A percentile compares a stretch with the other conserved stretches of the same genome.
These are phyloP conservation scores for Bellardia pandia DNA, from an alignment of 2,888 invertebrate genomes.

Conservation along the genomic window DNA sequence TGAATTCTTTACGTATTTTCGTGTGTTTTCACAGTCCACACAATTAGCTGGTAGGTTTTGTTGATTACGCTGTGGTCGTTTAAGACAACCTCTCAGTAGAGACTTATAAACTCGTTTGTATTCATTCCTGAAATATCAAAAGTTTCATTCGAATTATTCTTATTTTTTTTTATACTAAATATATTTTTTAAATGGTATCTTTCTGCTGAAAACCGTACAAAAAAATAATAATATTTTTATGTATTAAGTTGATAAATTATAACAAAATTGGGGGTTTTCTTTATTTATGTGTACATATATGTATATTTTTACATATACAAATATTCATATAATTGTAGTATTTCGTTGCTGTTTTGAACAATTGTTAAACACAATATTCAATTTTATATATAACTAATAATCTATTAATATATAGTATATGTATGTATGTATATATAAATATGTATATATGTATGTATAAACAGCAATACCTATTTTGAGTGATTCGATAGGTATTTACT, in stretches of 20 bases:
- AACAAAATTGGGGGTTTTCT: not conserved
- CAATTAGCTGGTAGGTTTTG: slow-evolving; percentile 82
- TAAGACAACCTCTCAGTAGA: slow-evolving; percentile 82
- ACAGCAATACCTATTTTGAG: not conserved
- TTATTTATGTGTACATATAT: not conserved
- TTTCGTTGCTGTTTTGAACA: slow-evolving; percentile 24
- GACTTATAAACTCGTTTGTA: slow-evolving; percentile 83
- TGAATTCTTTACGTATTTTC: slow-evolving; percentile 83
- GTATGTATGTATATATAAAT: too few species aligned
- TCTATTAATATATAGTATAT: not conserved
- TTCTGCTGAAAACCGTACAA: not conserved
- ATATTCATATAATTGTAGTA: not conserved
- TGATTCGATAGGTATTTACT: not conserved
- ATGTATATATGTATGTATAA: too few species aligned
- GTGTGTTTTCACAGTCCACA: slow-evolving; percentile 83
- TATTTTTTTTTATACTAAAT: not conserved
- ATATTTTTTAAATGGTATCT: not conserved
- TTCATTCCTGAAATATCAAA: slow-evolving; percentile 81
- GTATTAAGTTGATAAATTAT: not conserved
- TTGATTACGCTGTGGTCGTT: slow-evolving; percentile 82
- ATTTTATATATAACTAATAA: not conserved
- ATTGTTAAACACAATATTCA: slow-evolving; percentile 11
- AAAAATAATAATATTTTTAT: not conserved
- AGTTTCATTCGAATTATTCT: slow-evolving; percentile 52
- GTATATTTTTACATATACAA: not conserved